Conservation (phyloP, 2,888 invertebrate genomes). For the Drosophila anomelani region DNA sequence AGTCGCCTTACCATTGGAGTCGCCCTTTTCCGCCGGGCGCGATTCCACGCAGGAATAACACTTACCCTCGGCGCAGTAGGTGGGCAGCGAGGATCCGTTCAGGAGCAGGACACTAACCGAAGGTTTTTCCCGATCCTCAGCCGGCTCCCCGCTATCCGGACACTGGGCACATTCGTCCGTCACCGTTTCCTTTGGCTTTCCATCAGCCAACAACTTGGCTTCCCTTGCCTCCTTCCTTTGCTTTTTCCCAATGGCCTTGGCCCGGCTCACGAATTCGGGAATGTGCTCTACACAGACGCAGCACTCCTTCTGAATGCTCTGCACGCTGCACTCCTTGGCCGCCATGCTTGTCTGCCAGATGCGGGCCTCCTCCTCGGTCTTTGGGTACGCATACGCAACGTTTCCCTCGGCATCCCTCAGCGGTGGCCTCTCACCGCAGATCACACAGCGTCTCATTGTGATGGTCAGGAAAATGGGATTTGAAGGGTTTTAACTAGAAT, state of each 20-base stretch:
- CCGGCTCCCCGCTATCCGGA: conserved; percentile 7
- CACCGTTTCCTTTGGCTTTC: neutral
- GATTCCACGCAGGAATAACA: neutral
- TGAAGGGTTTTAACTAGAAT: neutral
- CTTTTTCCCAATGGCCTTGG: conserved; percentile 40
- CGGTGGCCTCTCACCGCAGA: conserved; percentile 57
- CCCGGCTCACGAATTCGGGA: conserved; percentile 61
- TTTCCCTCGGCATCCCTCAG: conserved; percentile 25
- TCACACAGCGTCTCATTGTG: conserved; percentile 57
- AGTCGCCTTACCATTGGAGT: neutral
- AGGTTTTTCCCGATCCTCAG: conserved; percentile 10
- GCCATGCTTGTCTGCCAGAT: conserved; percentile 68
- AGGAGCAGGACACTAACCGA: conserved; percentile 59
- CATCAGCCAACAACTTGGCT: no score
- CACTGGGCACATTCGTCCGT: conserved; percentile 15
- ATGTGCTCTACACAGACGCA: conserved; percentile 68
- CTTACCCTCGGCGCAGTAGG: conserved; percentile 35
- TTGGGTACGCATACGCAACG: conserved; percentile 54
- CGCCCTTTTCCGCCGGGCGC: neutral
- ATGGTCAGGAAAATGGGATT: neutral
- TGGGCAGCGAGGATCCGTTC: conserved; percentile 48
- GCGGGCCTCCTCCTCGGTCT: conserved; percentile 57
- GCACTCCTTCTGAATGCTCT: conserved; percentile 48
- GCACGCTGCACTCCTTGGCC: conserved; percentile 46
- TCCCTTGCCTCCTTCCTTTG: neutral